Conservation (phyloP, 2,797 vertebrate species). For the Pseudomugil gertrudae region DNA sequence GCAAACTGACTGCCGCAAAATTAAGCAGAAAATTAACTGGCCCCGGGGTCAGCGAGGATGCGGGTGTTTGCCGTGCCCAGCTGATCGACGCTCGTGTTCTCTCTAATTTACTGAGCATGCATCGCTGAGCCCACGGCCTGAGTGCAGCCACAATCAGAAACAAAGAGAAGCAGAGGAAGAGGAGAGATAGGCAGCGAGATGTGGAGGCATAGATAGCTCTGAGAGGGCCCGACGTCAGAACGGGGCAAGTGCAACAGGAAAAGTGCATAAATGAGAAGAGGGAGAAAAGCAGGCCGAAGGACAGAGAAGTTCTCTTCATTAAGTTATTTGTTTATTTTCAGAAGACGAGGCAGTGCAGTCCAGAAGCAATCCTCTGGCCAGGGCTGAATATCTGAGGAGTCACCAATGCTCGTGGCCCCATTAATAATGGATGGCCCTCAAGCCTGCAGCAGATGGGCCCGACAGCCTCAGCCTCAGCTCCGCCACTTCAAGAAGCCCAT, state of each 20-base stretch:
- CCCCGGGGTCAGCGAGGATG: conserved; percentile 95
- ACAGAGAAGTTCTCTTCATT: conserved; percentile 56
- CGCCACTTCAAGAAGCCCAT: conserved; percentile 83
- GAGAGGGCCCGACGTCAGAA: conserved; percentile 55
- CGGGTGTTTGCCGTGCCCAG: conserved; percentile 91
- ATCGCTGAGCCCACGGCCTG: conserved; percentile 94
- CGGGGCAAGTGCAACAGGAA: conserved; percentile 43
- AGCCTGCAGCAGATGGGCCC: conserved; percentile 92
- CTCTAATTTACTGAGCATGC: conserved; percentile 99
- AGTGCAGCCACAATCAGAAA: conserved; percentile 89
- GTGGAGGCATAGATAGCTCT: conserved; percentile 23
- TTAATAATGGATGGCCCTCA: conserved; percentile 98
- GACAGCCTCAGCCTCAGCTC: conserved; percentile 82
- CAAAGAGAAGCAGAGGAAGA: conserved; percentile 86
- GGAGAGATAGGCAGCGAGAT: conserved; percentile 23
- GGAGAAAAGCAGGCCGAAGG: conserved; percentile 53
- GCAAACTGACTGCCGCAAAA: conserved; percentile 99
- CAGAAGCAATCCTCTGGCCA: conserved; percentile 92
- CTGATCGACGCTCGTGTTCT: conserved; percentile 98
- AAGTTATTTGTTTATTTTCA: conserved; percentile 55
- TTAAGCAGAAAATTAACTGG: conserved; percentile 99
- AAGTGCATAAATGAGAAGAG: conserved; percentile 45
- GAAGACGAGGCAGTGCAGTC: conserved; percentile 86
- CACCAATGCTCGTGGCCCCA: conserved; percentile 86
- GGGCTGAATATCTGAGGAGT: conserved; percentile 95